Evolutionary conservation across 2,888 invertebrate genomes (phyloP).

Genomic region (Eretmocerus hayati): DNA sequence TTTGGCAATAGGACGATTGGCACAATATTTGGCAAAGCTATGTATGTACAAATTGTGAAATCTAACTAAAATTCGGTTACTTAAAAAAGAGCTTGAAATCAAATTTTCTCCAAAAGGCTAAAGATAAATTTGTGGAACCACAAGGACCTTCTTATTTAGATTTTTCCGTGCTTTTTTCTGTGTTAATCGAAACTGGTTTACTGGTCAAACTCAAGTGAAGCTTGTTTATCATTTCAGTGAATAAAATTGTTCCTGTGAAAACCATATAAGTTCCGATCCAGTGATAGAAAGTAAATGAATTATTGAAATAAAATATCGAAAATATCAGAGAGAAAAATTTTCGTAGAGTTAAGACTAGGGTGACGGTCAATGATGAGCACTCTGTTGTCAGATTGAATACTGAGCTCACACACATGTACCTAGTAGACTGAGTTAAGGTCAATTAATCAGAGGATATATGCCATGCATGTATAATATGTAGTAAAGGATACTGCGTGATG

Average conservation of each 20-base stretch:
- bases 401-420: slow-evolving; percentile 84
- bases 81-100: too few relatives aligned
- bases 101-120: too few relatives aligned
- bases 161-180: slow-evolving; percentile 10
- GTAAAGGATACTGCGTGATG: slow-evolving; percentile 74
- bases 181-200: too few relatives aligned
- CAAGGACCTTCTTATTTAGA: background rate
- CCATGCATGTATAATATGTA: too few relatives aligned
- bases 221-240: slow-evolving; percentile 70
- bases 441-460: too few relatives aligned
- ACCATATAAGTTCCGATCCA: slow-evolving; percentile 88
- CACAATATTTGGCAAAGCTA: too few relatives aligned
- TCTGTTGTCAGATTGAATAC: slow-evolving; percentile 92
- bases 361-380: slow-evolving; percentile 89
- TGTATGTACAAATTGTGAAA: too few relatives aligned
- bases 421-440: slow-evolving; percentile 35
- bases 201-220: slow-evolving; percentile 32
- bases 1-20: too few relatives aligned
- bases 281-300: slow-evolving; percentile 85
- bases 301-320: slow-evolving; percentile 89
- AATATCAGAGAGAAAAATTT: slow-evolving; percentile 94
- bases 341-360: slow-evolving; percentile 88
- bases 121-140: too few relatives aligned
- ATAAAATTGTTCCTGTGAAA: slow-evolving; percentile 87
- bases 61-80: too few relatives aligned